Evolutionary conservation across 2,113 vertebrate genomes (phyloP).

Genomic region (Plotosus lineatus): DNA sequence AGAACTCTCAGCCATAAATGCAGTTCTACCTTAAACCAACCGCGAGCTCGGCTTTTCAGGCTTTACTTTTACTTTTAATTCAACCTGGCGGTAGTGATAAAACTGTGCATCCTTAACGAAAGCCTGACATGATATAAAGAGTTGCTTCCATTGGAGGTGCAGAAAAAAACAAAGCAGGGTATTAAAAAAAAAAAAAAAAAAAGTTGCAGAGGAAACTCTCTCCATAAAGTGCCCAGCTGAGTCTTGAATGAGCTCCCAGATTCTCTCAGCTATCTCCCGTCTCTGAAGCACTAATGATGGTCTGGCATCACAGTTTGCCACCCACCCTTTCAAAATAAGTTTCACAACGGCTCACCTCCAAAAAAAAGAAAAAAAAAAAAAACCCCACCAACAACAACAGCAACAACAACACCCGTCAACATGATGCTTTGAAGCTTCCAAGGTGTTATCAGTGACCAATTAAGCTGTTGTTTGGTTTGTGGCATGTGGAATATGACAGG

Average conservation of each 20-base stretch:
- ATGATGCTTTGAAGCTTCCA: slow-evolving; percentile 36
- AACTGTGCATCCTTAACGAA: background rate
- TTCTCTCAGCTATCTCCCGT: slow-evolving; percentile 61
- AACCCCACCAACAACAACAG: too few relatives aligned
- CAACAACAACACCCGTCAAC: too few relatives aligned
- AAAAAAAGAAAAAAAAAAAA: slow-evolving; percentile 24
- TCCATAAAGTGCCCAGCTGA: slow-evolving; percentile 61
- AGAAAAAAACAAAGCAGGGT: slow-evolving; percentile 32
- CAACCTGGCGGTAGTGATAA: background rate
- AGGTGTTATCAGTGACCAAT: slow-evolving; percentile 46
- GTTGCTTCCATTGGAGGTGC: slow-evolving; percentile 25
- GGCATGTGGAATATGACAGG: slow-evolving; percentile 40
- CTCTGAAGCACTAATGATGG: slow-evolving; percentile 46
- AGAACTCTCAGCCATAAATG: slow-evolving; percentile 19
- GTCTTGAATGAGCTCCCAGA: slow-evolving; percentile 67
- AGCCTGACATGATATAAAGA: slow-evolving; percentile 5
- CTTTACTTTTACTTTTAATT: background rate
- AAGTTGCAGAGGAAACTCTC: slow-evolving; percentile 43
- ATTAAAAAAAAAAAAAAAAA: slow-evolving; percentile 37
- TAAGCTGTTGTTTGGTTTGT: slow-evolving; percentile 44
- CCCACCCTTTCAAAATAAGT: slow-evolving; percentile 45
- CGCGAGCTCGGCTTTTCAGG: background rate
- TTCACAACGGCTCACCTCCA: slow-evolving; percentile 47
- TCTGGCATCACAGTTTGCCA: slow-evolving; percentile 48
- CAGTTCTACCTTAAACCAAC: background rate